Evolutionary conservation across 2,888 invertebrate species (phyloP), one percentile per base, ranked within the genome.

Genomic region (Nomada fabriciana): DNA sequence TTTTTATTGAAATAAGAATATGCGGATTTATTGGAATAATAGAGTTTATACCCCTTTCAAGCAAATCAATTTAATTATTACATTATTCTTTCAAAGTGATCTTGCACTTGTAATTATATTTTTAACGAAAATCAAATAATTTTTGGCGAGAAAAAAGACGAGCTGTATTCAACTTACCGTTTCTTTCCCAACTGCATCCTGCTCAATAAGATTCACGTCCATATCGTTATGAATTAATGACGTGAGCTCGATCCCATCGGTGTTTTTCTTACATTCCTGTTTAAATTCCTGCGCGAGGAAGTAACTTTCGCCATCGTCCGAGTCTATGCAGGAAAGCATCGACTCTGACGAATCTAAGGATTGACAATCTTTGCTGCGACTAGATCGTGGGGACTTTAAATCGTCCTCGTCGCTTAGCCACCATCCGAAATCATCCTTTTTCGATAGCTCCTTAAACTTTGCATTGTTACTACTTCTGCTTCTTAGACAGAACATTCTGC

Each of bases 401-500:
- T 73, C 71, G 71, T 86, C 82, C 2, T 81, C 79, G 42, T 85
- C 86, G 53, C 86, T 87, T 77, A 93, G 82, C 91, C 92, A 92
- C 93, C 93, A 93, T 18, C 92, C 93, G 52, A 93, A 93, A 36
- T 91, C 91, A 67, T 92, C 90, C n/a, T 55, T 57, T 57, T 42
- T 85, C 60, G 61, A 42, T 20, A 59, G 23, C 15, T 42, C 50
- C 10, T 42, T 63, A 4, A 78, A 64, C 20, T 76, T 86, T 23
- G 57, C 52, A 52, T 72, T 76, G 18, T 79, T 72, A 13, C 47
- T 76, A 52, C 69, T 79, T 23, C 85, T 81, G 73, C 88, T 87
- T 23, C 86, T 89, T 73, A 89, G 76, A 69, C 86, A 89, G 53
- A 91, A 91, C 92, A 92, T 92, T 36, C n/a, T 80, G 18, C 25